Base-by-base conservation (phyloP, 2,888 invertebrate genomes). In the Taenaris catops region DNA sequence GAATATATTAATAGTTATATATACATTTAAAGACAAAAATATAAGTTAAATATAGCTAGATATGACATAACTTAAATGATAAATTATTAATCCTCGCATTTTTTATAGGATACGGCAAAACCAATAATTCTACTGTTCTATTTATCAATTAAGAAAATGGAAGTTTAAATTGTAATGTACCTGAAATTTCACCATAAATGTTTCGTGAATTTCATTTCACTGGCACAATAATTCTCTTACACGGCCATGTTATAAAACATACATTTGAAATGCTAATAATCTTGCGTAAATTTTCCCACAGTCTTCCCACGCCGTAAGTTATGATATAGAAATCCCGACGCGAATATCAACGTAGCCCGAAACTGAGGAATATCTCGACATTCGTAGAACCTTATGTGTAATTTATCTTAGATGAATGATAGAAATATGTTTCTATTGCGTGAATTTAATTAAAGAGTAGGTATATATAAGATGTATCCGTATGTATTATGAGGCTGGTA, bases 351-450 rank as follows among this genome's bases (percentile, higher is more conserved):
- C 17, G 31, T 25, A 33, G 18, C 14, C 25, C 28, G 26, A 39
- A 43, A 40, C 35, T 35, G 28, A 24, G 28, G 31, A 16, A 31
- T 31, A 31, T 23, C 31, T 31, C 23, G 16, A 23, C 21, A 31
- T 31, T 23, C 16, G 31, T 29, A 12, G 20, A 29, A 29, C 20
- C 28, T 23, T 14, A 18, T 16, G 16, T 21, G 31, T 16, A 31
- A 31, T 31, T 31, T 31, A 23, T 31, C 31, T 31, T 31, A 4
- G 9, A 19, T 9, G 26, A 17, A 26, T n/a, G 8, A 9, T 26
- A 9, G 8, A 26, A 9, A 17, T 26, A 26, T 26, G 16, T 17
- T 26, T 26, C 8, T 16, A 5, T 12, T 23, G 23, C 23, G 11
- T 10, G n/a, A 9, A 24, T 10, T n/a, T 11, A n/a, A n/a, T n/a